A percentile compares a stretch with the other conserved stretches of the same genome.
Conservation (phyloP, 2,113 vertebrate species). For the Hypomesus transpacificus region DNA sequence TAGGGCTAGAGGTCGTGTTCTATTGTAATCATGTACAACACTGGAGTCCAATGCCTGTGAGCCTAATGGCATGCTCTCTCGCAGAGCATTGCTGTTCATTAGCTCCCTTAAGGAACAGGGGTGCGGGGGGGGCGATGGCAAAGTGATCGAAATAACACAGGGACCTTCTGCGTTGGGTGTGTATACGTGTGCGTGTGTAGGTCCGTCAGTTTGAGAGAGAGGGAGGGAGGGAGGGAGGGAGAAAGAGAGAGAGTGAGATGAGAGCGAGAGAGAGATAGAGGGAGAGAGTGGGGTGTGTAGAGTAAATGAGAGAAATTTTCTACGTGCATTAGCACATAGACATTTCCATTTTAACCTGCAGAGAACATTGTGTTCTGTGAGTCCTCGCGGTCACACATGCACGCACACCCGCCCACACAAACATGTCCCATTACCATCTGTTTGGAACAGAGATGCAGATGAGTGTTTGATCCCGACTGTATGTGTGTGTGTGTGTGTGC, state of each 20-base stretch:
- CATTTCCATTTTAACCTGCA: slow-evolving; percentile 11
- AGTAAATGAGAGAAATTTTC: not conserved
- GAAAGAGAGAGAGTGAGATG: not conserved
- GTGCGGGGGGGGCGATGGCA: too few species aligned
- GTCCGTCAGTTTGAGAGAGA: not conserved
- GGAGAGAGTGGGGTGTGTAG: not conserved
- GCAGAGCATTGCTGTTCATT: too few species aligned
- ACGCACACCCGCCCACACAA: not conserved
- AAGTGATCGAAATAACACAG: too few species aligned
- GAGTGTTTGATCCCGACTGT: not conserved
- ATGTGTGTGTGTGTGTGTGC: not conserved
- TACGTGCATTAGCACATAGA: not conserved
- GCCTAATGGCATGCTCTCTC: too few species aligned
- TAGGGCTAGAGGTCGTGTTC: too few species aligned
- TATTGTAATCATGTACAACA: too few species aligned
- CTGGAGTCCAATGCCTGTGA: too few species aligned
- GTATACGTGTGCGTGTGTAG: not conserved
- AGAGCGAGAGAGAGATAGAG: not conserved
- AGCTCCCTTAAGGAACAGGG: too few species aligned
- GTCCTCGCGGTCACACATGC: not conserved
- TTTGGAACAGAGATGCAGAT: not conserved
- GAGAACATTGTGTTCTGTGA: slow-evolving; percentile 9
- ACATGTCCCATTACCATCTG: not conserved
- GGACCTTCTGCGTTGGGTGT: too few species aligned
- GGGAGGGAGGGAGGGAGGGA: not conserved